Base-by-base conservation (phyloP, 2,797 vertebrate genomes). In the Cyprinodon diabolis region DNA sequence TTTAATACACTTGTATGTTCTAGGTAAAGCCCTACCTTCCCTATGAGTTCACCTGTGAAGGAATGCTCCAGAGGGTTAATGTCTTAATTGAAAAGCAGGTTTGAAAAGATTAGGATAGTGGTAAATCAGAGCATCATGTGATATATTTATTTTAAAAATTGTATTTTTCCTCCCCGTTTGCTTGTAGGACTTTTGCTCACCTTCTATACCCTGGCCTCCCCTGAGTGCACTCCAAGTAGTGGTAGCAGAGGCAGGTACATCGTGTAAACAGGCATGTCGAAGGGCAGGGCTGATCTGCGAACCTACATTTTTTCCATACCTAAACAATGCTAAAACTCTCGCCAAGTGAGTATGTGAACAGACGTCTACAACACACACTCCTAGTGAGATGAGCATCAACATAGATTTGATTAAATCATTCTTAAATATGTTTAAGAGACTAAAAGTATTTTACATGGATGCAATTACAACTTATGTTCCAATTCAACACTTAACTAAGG, bases 11-110 rank as follows among this genome's bases (percentile, higher is more conserved):
- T 8, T 45, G 1, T 52, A 1, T 19, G 15, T 80, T 83, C 72
- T 90, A 98, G 97, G 43, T 72, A 23, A 23, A 98, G 85, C 96
- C 97, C 0, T 97, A 98, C 79, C 92, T 98, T 87, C 96, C 97
- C 0, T 97, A 96, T 7, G 97, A 98, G 87, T 98, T 97, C 82
- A 97, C 96, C 0, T 97, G 96, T 47, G 97, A 98, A 81, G 97
- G 97, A 51, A 97, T 98, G 97, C 94, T 98, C 0, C 97, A 98
- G 92, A 94, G 97, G 83, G 95, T 97, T 91, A 97, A 96, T 0
- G 92, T 92, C 0, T 96, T 97, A 78, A 96, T 97, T 35, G 95
- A 98, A 79, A 97, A 93, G 75, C 96, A 98, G 96, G 96, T 98
- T 89, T 15, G 72, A 71, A 23, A 66, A 11, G 48, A 21, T 37